Evolutionary conservation across 2,113 vertebrate genomes (phyloP).

Genomic region (Vidua macroura): DNA sequence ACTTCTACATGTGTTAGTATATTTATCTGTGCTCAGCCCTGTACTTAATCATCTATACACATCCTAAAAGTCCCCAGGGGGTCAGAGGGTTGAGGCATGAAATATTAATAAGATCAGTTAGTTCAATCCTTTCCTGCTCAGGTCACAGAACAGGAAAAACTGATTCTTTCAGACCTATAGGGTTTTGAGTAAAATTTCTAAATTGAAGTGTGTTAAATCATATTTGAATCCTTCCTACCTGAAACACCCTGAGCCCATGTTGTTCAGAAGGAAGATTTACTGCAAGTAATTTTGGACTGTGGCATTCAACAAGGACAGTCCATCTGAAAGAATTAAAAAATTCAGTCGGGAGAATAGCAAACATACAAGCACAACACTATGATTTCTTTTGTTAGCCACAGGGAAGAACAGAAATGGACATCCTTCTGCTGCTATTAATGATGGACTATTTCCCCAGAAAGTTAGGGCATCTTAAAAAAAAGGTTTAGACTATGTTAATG

Average conservation of each 20-base stretch:
- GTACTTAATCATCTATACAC: neutral
- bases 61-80: neutral
- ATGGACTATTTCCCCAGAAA: neutral
- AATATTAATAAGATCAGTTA: neutral
- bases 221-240: neutral
- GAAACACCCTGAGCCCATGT: neutral
- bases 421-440: neutral
- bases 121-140: neutral
- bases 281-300: neutral
- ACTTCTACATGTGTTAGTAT: neutral
- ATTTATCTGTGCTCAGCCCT: neutral
- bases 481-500: neutral
- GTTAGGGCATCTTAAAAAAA: neutral
- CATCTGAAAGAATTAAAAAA: neutral
- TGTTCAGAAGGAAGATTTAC: neutral
- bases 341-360: neutral
- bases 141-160: neutral
- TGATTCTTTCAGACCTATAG: neutral
- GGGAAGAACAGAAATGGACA: neutral
- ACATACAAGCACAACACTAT: neutral
- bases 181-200: neutral
- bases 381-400: neutral
- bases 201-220: neutral
- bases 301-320: neutral
- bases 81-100: neutral